A percentile compares a stretch with the other conserved stretches of the same genome.
These are phyloP conservation scores for Drosophila birchii DNA, from an alignment of 2,888 invertebrate species.

Conservation along the genomic window DNA sequence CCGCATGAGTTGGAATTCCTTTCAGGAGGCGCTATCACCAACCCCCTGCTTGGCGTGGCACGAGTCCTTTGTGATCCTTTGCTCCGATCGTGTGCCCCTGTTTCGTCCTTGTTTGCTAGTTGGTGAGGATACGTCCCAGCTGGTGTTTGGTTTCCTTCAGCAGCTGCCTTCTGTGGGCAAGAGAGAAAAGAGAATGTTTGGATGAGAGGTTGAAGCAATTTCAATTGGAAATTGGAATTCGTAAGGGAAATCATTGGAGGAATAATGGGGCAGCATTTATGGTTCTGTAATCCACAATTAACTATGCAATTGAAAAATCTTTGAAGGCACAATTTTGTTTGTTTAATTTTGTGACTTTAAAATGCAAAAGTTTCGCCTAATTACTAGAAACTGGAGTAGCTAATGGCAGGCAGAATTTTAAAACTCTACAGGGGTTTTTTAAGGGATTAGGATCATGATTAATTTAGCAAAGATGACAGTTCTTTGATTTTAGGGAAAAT, in stretches of 20 bases:
- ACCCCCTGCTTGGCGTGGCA: constrained; percentile 65
- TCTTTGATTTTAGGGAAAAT: too few relatives aligned
- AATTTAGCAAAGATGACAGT: too few relatives aligned
- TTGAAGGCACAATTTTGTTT: neutral
- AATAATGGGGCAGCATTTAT: neutral
- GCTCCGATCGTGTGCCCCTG: constrained; percentile 57
- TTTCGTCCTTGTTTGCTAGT: constrained; percentile 29
- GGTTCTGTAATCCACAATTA: constrained; percentile 5
- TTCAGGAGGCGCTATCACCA: constrained; percentile 51
- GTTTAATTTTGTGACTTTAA: neutral
- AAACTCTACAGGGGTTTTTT: too few relatives aligned
- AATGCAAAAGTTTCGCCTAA: neutral
- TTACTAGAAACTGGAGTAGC: neutral
- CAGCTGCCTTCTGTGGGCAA: constrained; percentile 57
- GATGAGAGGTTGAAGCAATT: constrained; percentile 40
- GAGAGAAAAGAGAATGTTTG: constrained; percentile 22
- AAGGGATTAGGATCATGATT: too few relatives aligned
- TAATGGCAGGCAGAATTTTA: too few relatives aligned
- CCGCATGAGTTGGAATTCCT: constrained; percentile 67
- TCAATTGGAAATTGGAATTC: neutral
- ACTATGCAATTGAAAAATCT: neutral
- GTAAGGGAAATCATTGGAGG: constrained; percentile 5
- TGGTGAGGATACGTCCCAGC: constrained; percentile 24
- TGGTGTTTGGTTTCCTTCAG: constrained; percentile 41
- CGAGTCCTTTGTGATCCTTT: constrained; percentile 55